These are phyloP conservation scores for Formicarius rufipectus DNA, from an alignment of 2,113 vertebrate species.

Conservation along the genomic window DNA sequence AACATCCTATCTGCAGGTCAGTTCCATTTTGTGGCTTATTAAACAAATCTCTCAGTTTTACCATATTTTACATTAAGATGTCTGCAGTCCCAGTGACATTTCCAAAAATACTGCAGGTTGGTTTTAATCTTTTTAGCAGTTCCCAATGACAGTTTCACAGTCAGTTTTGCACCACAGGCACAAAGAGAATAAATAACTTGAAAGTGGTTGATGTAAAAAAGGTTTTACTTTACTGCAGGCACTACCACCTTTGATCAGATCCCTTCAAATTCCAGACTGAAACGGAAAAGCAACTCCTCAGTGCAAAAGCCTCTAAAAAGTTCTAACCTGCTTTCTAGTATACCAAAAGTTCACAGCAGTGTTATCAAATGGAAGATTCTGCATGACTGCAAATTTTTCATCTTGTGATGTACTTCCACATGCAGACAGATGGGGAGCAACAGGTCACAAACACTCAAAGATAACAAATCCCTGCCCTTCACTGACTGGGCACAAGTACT, in stretches of 20 bases:
- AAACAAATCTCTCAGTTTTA: background rate
- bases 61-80: background rate
- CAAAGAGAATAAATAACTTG: conserved; percentile 60
- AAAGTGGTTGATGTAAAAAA: conserved; percentile 19
- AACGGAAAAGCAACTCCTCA: background rate
- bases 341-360: background rate
- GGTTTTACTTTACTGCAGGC: conserved; percentile 5
- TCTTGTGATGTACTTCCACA: background rate
- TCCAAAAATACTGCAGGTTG: conserved; percentile 38
- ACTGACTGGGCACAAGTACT: background rate
- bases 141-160: conserved; percentile 15
- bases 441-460: background rate
- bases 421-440: background rate
- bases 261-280: background rate
- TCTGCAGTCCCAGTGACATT: background rate
- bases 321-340: background rate
- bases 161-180: background rate
- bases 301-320: background rate
- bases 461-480: background rate
- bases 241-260: conserved; percentile 32
- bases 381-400: background rate
- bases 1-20: background rate
- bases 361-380: background rate
- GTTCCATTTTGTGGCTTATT: background rate
- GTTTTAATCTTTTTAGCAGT: conserved; percentile 13